phyloP scores from a whole-genome alignment of 2,113 vertebrate genomes.

The Butastur rufipennis region DNA sequence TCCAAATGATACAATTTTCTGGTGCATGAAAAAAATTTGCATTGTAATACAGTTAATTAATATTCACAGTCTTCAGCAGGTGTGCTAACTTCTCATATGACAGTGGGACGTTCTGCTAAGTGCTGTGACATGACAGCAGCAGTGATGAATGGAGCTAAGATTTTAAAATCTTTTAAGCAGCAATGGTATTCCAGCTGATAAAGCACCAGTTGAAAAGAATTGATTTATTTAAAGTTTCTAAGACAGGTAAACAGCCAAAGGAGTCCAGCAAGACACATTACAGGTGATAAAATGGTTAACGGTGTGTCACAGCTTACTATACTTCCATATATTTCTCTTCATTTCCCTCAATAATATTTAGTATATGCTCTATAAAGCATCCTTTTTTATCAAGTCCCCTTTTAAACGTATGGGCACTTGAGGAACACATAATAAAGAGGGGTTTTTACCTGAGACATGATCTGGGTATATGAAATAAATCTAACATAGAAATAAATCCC shows the following conservation, averaged over 20 bases:
- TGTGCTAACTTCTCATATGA: background rate
- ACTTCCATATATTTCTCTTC: constrained; percentile 12
- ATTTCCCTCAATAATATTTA: constrained; percentile 47
- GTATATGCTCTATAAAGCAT: constrained; percentile 1
- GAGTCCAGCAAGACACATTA: constrained; percentile 12
- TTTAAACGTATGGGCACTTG: background rate
- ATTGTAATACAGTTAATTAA: constrained; percentile 4
- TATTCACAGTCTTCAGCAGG: constrained; percentile 42
- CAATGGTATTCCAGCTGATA: background rate
- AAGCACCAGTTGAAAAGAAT: background rate
- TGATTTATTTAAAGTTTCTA: background rate
- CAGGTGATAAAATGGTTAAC: background rate
- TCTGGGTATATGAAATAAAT: background rate
- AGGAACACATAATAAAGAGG: background rate
- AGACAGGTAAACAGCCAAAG: constrained; percentile 10
- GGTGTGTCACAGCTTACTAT: background rate
- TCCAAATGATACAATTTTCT: background rate
- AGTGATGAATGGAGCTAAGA: background rate
- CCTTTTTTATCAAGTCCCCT: background rate
- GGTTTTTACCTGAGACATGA: background rate
- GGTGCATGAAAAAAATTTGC: background rate
- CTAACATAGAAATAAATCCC: background rate
- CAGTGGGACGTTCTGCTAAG: background rate
- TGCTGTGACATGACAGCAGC: background rate
- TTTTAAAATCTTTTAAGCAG: constrained; percentile 18